Evolutionary conservation across 2,113 vertebrate genomes (phyloP), one percentile per base, ranked within the genome.

Genomic region (Melanerpes aurifrons): DNA sequence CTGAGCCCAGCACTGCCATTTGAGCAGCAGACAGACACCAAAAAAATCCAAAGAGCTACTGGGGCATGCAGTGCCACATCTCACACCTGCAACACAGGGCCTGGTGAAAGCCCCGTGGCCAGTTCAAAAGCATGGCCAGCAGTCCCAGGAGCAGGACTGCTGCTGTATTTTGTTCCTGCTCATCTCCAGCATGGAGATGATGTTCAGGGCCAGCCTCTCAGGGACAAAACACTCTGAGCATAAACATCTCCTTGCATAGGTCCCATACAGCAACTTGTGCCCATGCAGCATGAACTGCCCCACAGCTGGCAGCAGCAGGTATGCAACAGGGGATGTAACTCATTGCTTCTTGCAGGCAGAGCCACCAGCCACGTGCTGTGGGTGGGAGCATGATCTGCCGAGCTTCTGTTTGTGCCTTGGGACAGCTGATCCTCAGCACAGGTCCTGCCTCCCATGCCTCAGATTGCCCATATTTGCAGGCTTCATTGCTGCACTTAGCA

Each of bases 401-500:
- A 81, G n/a, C 35, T 82, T n/a, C 86, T 50, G 48, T 48, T 47
- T 40, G 75, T 54, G 35, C 58, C 43, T n/a, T 13, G 22, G 70
- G 35, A 59, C 70, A 82, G 45, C 72, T 9, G 18, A 92, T 37
- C 22, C 59, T 31, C 64, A 83, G 47, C 48, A 53, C 13, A n/a
- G 25, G 10, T 63, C 35, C 22, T 62, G 43, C 58, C 31, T 69
- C 43, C n/a, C 4, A 0, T 31, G 26, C 11, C 19, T 37, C 28
- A 2, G 3, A 20, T 4, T 4, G 1, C 9, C n/a, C 12, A 1
- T 0, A 0, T 31, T 31, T 25, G 13, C 9, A 32, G 61, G 9
- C 53, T 63, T n/a, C 40, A 37, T 12, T 5, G 5, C 22, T 12
- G 16, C 72, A 28, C 35, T 24, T 4, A 10, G 10, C 6, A 20